A percentile compares a stretch with the other conserved stretches of the same genome.
Evolutionary conservation across 2,888 invertebrate species (phyloP).

Genomic region (Melieria omissa): DNA sequence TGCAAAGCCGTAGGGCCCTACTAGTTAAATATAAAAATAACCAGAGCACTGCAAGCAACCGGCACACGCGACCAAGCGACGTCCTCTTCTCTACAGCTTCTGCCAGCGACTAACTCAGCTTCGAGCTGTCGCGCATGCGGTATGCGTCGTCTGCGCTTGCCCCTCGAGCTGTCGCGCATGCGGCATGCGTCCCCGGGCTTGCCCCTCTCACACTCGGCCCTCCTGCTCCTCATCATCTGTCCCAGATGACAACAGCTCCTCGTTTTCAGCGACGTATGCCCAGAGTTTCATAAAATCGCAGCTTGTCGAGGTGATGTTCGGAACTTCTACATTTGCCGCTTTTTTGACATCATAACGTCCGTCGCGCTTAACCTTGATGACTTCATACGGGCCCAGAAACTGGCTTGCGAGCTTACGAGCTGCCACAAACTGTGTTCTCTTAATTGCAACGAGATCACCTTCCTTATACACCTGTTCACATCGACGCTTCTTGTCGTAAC

Average conservation of each 20-base stretch:
- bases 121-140: not conserved
- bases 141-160: not conserved
- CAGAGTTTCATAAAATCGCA: slow-evolving; percentile 41
- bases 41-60: no score
- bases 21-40: no score
- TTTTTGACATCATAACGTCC: slow-evolving; percentile 36
- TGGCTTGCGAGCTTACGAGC: slow-evolving; percentile 41
- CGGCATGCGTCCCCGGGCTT: not conserved
- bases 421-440: slow-evolving; percentile 41
- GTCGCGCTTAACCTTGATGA: slow-evolving; percentile 39
- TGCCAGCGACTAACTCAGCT: no score
- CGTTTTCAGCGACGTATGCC: slow-evolving; percentile 31
- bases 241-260: slow-evolving; percentile 35
- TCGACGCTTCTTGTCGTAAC: slow-evolving; percentile 40
- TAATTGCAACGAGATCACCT: slow-evolving; percentile 41
- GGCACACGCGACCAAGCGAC: no score
- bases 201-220: slow-evolving; percentile 37
- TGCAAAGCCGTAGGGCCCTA: no score
- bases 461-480: slow-evolving; percentile 23
- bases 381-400: slow-evolving; percentile 42
- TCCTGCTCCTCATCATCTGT: slow-evolving; percentile 36
- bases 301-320: slow-evolving; percentile 33
- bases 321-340: slow-evolving; percentile 38
- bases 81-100: no score
- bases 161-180: not conserved